phyloP scores from a whole-genome alignment of 2,113 vertebrate species.

The Catagonus wagneri region DNA sequence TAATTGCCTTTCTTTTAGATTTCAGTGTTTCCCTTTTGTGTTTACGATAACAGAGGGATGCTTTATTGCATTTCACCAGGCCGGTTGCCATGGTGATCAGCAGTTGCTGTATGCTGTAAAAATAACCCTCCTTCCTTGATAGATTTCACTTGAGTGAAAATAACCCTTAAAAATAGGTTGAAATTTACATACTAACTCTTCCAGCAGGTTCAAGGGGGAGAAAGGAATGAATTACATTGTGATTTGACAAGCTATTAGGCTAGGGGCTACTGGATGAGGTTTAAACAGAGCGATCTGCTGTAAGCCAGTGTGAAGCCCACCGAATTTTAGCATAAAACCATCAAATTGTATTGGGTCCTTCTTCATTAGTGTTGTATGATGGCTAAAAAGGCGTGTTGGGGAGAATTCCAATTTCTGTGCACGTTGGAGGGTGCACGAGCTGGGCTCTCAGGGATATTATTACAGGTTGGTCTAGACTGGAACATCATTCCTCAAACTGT shows the following conservation, averaged over 20 bases:
- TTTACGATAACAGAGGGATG: conserved; percentile 91
- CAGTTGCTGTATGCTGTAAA: conserved; percentile 89
- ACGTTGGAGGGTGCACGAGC: background rate
- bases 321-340: background rate
- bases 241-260: conserved; percentile 38
- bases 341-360: background rate
- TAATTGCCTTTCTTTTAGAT: conserved; percentile 86
- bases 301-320: background rate
- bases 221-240: conserved; percentile 75
- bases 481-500: background rate
- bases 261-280: background rate
- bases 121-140: conserved; percentile 93
- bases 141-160: conserved; percentile 93
- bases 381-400: background rate
- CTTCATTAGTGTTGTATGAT: background rate
- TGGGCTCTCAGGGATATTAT: background rate
- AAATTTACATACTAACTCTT: conserved; percentile 92
- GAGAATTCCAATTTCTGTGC: background rate
- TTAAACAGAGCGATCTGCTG: background rate
- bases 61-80: conserved; percentile 90
- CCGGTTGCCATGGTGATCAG: conserved; percentile 91
- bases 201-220: conserved; percentile 81
- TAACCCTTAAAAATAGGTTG: conserved; percentile 93
- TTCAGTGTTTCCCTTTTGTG: conserved; percentile 90
- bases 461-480: background rate